Evolutionary conservation across 2,888 invertebrate species (phyloP), one percentile per base, ranked within the genome.

Genomic region (Griposia aprilina): DNA sequence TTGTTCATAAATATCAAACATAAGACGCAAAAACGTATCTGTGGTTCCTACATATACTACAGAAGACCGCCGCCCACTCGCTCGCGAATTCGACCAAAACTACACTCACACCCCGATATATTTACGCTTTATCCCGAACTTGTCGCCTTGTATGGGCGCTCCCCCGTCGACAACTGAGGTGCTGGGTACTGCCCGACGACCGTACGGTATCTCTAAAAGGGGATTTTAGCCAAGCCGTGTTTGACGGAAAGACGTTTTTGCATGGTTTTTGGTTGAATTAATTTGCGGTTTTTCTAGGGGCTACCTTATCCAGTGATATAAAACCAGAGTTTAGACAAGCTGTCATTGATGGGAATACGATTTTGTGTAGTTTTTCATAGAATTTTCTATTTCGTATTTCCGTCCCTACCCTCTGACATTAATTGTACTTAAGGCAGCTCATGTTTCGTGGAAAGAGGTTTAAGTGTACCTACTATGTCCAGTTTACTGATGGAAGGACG

Each of bases 51-150:
- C 86, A 73, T 94, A 86, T 93, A 92, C 95, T 94, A 59, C 76
- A 79, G 55, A 72, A 65, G 81, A 81, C 88, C 91, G 85, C 93
- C 95, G 92, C 95, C 94, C 96, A 94, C 95, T 92, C 91, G 90
- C 92, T 92, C 94, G 94, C 95, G 94, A 93, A 90, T 93, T 93
- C 91, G 91, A 90, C 93, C 93, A 93, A 95, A 95, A 95, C 95
- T 95, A 96, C 94, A 93, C 95, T 92, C 96, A 93, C 95, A 95
- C 95, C 90, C 91, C 90, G 87, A 93, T 91, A 93, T 94, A 95
- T 94, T 95, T 94, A 94, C 92, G 92, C 91, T 92, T 94, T 92
- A 93, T 93, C 91, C 93, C 90, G 84, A 93, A 94, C 93, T 94
- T 94, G 94, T 94, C 93, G 93, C 93, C 91, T 91, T 90, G 90